These are phyloP conservation scores for Takifugu ocellatus DNA, from an alignment of 2,797 vertebrate species.

Conservation along the genomic window DNA sequence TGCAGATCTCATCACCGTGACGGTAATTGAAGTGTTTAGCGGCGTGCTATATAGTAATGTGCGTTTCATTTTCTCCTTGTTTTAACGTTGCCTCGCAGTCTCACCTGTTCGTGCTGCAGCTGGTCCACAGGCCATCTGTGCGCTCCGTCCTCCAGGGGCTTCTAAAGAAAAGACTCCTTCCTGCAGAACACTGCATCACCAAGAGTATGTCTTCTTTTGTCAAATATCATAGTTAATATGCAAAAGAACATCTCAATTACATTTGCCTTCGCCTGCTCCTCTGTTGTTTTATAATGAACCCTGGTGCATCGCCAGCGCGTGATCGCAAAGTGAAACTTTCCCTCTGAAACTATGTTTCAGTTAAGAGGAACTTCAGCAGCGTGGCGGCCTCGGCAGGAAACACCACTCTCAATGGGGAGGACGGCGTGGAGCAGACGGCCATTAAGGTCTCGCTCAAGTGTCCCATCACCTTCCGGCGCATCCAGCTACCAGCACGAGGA, in stretches of 20 bases:
- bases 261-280: conserved; percentile 27
- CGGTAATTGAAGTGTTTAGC: too few species aligned
- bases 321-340: conserved; percentile 5
- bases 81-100: conserved; percentile 77
- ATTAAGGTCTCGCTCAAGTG: conserved; percentile 99
- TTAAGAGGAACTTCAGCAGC: conserved; percentile 98
- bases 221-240: conserved; percentile 26
- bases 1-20: too few species aligned
- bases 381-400: conserved; percentile 92
- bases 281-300: conserved; percentile 13
- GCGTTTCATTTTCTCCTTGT: conserved; percentile 16
- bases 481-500: conserved; percentile 94
- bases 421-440: conserved; percentile 96
- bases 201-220: conserved; percentile 80
- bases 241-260: conserved; percentile 44
- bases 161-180: conserved; percentile 95
- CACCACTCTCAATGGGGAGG: conserved; percentile 91
- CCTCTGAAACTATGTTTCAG: conserved; percentile 60
- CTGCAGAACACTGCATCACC: conserved; percentile 96
- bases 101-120: conserved; percentile 96
- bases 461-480: conserved; percentile 96
- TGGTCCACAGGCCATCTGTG: conserved; percentile 95
- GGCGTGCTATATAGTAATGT: background rate
- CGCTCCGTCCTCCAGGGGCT: conserved; percentile 95
- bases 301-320: conserved; percentile 5